Evolutionary conservation across 2,888 invertebrate species (phyloP), one percentile per base, ranked within the genome.

Genomic region (Ctena decussata): DNA sequence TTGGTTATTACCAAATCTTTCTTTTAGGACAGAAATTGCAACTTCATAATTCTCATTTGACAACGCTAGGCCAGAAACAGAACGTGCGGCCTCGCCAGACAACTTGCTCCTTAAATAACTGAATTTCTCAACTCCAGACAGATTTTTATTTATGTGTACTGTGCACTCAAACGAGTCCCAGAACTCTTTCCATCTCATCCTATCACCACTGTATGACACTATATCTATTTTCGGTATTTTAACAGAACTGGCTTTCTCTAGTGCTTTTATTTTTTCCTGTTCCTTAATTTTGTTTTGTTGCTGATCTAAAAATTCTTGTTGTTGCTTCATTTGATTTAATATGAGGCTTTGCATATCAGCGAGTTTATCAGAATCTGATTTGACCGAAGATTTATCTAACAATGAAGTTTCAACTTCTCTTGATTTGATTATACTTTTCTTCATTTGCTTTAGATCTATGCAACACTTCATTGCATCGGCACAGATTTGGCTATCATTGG

Each of bases 131-230:
- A 82, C 24, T 1, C 74, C 32, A 11, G 70, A 75, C 11, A 82
- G 27, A 12, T 32, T 35, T 30, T 39, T 57, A 39, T 78, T 82
- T 15, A 69, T 83, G 24, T 83, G 69, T n/a, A 83, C 57, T 6
- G 83, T 71, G 30, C 69, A 49, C 37, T 83, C 83, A 70, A 78
- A 83, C 27, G 74, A 74, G 21, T 82, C 74, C 82, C 82, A 82
- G 69, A 77, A 82, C 32, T 82, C 82, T 32, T 24, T 72, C 77
- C 82, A 73, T 24, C 32, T 57, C 18, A 70, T 30, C n/a, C 37
- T 71, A 57, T 78, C 72, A 46, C 79, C 79, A 72, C 39, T 72
- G 53, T 70, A 78, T 27, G 70, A 37, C 12, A 70, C 37, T 21
- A 70, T 70, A 21, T 70, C 32, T 32, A 70, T 27, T n/a, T 30